A percentile compares a stretch with the other conserved stretches of the same genome.
Conservation (phyloP, 2,888 invertebrate genomes). For the Laspeyria flexula region DNA sequence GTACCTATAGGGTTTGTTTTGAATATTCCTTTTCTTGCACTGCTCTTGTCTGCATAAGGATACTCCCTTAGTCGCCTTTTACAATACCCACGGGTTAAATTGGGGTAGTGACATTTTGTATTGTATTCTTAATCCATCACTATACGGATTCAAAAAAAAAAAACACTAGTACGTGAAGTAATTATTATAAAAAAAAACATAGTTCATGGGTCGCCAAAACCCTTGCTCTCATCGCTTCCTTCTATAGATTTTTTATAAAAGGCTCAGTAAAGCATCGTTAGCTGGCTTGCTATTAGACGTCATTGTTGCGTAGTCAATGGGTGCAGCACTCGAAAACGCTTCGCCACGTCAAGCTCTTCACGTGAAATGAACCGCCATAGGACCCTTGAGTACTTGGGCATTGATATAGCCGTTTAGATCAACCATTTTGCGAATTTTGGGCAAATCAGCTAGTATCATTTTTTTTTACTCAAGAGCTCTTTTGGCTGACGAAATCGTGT, state of each 20-base stretch:
- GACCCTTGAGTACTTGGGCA: constrained; percentile 33
- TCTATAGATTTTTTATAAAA: constrained; percentile 7
- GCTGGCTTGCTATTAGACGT: constrained; percentile 61
- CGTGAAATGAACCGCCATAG: constrained; percentile 54
- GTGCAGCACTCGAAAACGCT: constrained; percentile 58
- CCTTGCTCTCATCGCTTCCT: neutral
- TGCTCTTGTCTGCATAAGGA: too few relatives aligned
- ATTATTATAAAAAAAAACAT: neutral
- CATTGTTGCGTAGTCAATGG: constrained; percentile 70
- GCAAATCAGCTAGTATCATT: neutral
- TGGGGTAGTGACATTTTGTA: too few relatives aligned
- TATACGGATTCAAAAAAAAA: too few relatives aligned
- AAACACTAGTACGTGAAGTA: too few relatives aligned
- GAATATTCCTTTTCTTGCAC: too few relatives aligned
- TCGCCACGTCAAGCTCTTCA: constrained; percentile 61
- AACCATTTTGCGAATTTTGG: constrained; percentile 4
- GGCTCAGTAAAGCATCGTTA: constrained; percentile 47
- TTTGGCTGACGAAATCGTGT: too few relatives aligned
- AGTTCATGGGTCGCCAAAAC: neutral
- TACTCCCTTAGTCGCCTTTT: too few relatives aligned
- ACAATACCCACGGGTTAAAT: too few relatives aligned
- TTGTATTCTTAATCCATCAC: too few relatives aligned
- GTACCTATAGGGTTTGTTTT: too few relatives aligned
- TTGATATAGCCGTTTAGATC: constrained; percentile 41
- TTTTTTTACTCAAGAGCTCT: too few relatives aligned